These are phyloP conservation scores for Tipula confusa DNA, from an alignment of 2,888 invertebrate species.

Conservation along the genomic window DNA sequence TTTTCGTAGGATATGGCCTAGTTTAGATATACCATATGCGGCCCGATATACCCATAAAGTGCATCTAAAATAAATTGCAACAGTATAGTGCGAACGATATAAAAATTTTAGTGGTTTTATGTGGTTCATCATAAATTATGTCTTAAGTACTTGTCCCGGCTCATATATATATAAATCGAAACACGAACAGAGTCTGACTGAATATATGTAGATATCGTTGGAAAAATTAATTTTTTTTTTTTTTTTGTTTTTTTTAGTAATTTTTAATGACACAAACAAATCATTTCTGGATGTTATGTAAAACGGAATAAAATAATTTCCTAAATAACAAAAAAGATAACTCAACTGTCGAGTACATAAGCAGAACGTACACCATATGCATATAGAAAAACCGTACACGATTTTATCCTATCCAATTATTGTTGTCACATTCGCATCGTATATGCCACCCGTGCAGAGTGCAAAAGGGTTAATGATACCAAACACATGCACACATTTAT, in stretches of 20 bases:
- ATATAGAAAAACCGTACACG: neutral
- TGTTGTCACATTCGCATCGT: neutral
- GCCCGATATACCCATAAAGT: too few species aligned
- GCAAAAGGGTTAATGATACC: constrained; percentile 3
- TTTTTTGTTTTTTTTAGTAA: too few species aligned
- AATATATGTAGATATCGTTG: neutral
- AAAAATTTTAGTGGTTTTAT: too few species aligned
- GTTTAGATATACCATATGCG: neutral
- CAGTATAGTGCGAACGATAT: too few species aligned
- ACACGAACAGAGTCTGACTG: too few species aligned
- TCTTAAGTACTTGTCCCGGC: too few species aligned
- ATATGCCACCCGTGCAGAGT: neutral
- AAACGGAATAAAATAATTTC: neutral
- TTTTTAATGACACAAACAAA: neutral
- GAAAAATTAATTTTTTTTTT: too few species aligned
- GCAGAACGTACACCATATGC: neutral
- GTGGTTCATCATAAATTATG: too few species aligned
- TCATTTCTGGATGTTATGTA: neutral
- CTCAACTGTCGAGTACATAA: neutral
- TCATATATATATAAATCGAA: too few species aligned
- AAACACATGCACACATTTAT: neutral
- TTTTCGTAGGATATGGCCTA: neutral
- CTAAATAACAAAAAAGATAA: neutral
- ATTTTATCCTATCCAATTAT: neutral
- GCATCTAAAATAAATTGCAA: too few species aligned